Evolutionary conservation across 2,888 invertebrate species (phyloP), one percentile per base, ranked within the genome.

Genomic region (Quadriops clusia): DNA sequence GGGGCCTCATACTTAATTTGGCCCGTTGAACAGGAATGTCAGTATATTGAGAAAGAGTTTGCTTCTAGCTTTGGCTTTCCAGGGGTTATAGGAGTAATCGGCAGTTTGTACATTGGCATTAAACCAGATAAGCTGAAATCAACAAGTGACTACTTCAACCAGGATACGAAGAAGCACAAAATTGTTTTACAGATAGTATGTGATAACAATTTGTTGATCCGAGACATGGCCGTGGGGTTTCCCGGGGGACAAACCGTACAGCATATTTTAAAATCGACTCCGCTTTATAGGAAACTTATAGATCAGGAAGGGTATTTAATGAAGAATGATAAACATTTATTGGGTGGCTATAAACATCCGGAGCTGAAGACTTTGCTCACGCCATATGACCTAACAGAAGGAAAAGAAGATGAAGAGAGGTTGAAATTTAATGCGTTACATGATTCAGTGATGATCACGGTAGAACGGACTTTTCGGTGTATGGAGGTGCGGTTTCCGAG

Each of bases 261-360:
- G 23, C 37, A 39, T 9, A 44, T 46, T 26, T 36, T 46, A 26
- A 33, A 39, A 36, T 31, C 30, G 21, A 46, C 44, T 36, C 42
- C 42, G 5, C 32, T 46, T 16, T 40, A 35, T 32, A 10, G 20
- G 8, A 23, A 34, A 25, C 26, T 46, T 17, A 38, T 26, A 2
- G 36, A 38, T 27, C 30, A 37, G 18, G 30, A 42, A 18, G 36
- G 36, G 9, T 28, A 34, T 13, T 23, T 46, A 24, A 17, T 30
- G 12, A 36, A 40, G 30, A 33, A 37, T 31, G 35, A 41, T 8
- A 38, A 31, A 14, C 43, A 43, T 22, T 27, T 46, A 23, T 28
- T 46, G 6, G 44, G 44, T 13, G 46, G 46, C 8, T 43, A 44
- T 7, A 38, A 44, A 36, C 46, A 45, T 41, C 44, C 46, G 13